Conservation (phyloP, 2,888 invertebrate species). For the Eupithecia vulgata region DNA sequence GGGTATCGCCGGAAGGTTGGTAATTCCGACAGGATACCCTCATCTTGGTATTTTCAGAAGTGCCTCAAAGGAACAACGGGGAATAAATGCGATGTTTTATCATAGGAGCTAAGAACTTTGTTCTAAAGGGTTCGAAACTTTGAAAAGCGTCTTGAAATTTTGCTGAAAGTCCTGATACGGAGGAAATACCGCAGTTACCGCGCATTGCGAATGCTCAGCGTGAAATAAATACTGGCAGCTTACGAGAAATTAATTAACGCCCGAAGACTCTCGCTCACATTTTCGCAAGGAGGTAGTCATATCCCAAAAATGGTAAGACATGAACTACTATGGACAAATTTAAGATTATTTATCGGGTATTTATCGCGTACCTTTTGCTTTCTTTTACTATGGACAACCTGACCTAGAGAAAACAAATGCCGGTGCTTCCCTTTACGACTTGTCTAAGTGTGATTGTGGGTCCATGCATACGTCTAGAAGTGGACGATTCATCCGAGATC, state of each 20-base stretch:
- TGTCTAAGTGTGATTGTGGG: not conserved
- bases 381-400: too few relatives aligned
- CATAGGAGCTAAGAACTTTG: not conserved
- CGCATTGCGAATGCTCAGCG: not conserved
- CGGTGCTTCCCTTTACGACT: too few relatives aligned
- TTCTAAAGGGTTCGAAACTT: not conserved
- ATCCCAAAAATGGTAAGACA: too few relatives aligned
- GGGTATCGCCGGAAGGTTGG: not conserved
- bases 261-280: not conserved
- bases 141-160: not conserved
- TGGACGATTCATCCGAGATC: not conserved
- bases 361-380: too few relatives aligned
- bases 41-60: not conserved
- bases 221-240: not conserved
- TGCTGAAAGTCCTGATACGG: not conserved
- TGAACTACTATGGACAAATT: too few relatives aligned
- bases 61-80: not conserved
- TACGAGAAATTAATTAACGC: not conserved
- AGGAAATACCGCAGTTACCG: not conserved
- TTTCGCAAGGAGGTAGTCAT: too few relatives aligned
- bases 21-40: not conserved
- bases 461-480: not conserved
- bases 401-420: too few relatives aligned
- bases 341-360: too few relatives aligned
- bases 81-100: slow-evolving; percentile 1